These are phyloP conservation scores for Axis porcinus DNA, from an alignment of 2,113 vertebrate species.

Conservation along the genomic window DNA sequence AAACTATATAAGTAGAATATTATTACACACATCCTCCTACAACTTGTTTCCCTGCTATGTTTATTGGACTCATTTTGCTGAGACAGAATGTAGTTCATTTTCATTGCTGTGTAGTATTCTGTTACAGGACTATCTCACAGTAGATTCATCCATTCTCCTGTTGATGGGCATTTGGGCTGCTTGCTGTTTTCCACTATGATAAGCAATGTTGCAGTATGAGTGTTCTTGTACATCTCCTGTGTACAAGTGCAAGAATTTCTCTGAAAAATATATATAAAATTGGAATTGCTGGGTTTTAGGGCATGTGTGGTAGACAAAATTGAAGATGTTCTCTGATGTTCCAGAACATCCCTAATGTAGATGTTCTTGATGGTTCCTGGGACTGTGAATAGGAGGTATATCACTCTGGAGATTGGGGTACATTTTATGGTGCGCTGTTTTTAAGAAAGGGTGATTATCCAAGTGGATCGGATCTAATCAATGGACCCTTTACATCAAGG, in stretches of 20 bases:
- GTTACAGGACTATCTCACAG: fast-evolving
- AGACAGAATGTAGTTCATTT: fast-evolving
- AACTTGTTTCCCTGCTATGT: fast-evolving
- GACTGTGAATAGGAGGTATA: fast-evolving
- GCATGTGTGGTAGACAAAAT: background rate
- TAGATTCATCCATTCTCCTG: fast-evolving
- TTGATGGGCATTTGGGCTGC: background rate
- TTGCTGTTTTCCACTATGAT: background rate
- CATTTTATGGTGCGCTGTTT: background rate
- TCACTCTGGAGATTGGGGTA: background rate
- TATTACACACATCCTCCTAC: background rate
- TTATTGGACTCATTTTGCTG: background rate
- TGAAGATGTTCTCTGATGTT: fast-evolving
- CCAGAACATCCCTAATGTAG: fast-evolving
- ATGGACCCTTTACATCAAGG: background rate
- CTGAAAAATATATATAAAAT: fast-evolving
- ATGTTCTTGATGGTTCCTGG: background rate
- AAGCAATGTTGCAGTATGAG: fast-evolving
- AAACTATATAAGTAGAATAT: background rate
- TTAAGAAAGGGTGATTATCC: background rate
- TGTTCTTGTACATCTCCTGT: fast-evolving
- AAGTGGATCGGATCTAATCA: fast-evolving
- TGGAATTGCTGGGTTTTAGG: background rate
- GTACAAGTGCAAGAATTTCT: background rate
- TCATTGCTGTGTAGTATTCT: background rate